Evolutionary conservation across 2,888 invertebrate genomes (phyloP), one percentile per base, ranked within the genome.

Genomic region (Operophtera brumata): DNA sequence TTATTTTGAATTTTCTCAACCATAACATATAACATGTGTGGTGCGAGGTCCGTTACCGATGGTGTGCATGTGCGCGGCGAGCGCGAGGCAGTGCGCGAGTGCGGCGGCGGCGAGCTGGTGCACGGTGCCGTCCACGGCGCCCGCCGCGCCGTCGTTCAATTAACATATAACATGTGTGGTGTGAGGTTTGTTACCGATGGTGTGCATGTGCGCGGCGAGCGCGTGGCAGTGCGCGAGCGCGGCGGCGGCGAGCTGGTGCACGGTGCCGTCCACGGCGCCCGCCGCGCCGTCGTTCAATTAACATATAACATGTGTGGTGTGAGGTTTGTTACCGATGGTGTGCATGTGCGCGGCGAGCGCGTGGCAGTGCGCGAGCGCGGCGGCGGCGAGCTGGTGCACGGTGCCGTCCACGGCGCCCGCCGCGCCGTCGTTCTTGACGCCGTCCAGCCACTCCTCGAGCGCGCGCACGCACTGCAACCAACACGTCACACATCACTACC

Each of bases 91-190:
- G 84, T 98, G 96, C 74, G 97, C 96, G 66, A 98, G 93, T 40
- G 98, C 97, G 75, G 98, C 98, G 59, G 96, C 97, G 0, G 98
- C 98, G 56, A 98, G 91, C 85, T 99, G 98, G 78, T 99, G 99
- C 30, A 99, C 99, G 0, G 99, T 99, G 56, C 99, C 99, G 91
- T 99, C 99, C 77, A 95, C 96, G 0, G 99, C 98, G 73, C 99
- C 93, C 54, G 94, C 93, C 63, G 94, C 94, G 43, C 92, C 91
- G 78, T 96, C 96, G 20, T 91, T 92, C n/a, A n/a, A n/a, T n/a
- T n/a, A n/a, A n/a, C n/a, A n/a, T n/a, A n/a, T n/a, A n/a, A n/a
- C n/a, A n/a, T n/a, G n/a, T n/a, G n/a, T n/a, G n/a, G n/a, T n/a
- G n/a, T n/a, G n/a, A n/a, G n/a, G n/a, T n/a, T n/a, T 10, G 13